Base-by-base conservation (phyloP, 2,797 vertebrate genomes). In the Melanotaenia nigrans region DNA sequence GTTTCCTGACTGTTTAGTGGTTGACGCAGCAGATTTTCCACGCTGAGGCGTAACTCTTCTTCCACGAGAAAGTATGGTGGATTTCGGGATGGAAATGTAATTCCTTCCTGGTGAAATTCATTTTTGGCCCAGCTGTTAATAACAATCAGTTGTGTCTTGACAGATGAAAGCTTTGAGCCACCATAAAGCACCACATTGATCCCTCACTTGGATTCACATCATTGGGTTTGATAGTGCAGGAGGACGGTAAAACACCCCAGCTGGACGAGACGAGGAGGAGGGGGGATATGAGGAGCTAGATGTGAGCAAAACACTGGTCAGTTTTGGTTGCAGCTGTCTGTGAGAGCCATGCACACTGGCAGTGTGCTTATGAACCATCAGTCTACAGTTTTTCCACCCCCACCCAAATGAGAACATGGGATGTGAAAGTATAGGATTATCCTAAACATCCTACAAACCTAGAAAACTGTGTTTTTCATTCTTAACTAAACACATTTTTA, bases 161-260 rank as follows among this genome's bases (percentile, higher is more conserved):
- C 85, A 86, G 85, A 61, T 81, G 63, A 82, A 70, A 88, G 77
- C 81, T 65, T 76, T 3, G n/a, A 61, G 75, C 68, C 10, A 42
- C 79, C 81, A 85, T 92, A 92, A 93, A 91, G 70, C 81, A 87
- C 61, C 1, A 18, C 55, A 60, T 72, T 84, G 79, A 83, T 45
- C 58, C 25, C 38, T 60, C 38, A 30, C 60, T 28, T 47, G 32
- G 92, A 85, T 84, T 85, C 85, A 88, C 87, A 83, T 85, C 85
- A 72, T 63, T 92, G 85, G 70, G 65, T 90, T 92, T 92, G 81
- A 92, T 92, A 71, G 84, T 78, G 72, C 75, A 79, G 78, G 68
- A 83, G 78, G 83, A 78, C 73, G 61, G 86, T 92, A 87, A 90
- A 92, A 88, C 85, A 79, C 85, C 69, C 75, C 70, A 32, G 77